Base-by-base conservation (phyloP, 2,113 vertebrate species). In the Machaerirhynchus nigripectus region DNA sequence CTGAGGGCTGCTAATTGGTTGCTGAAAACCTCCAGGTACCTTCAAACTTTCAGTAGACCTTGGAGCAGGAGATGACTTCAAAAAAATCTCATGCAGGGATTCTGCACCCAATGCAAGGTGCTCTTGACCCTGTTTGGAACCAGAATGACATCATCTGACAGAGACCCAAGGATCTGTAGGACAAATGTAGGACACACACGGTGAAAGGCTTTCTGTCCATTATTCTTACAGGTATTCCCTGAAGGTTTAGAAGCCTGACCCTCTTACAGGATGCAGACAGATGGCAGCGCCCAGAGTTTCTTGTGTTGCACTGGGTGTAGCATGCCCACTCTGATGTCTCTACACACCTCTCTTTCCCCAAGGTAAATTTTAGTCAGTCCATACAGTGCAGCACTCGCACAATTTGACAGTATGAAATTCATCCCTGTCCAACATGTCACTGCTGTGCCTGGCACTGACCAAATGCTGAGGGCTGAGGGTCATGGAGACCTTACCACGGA, bases 401-500 rank as follows among this genome's bases (percentile, higher is more conserved):
- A 56, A 21, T 44, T 15, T 63, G 27, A 27, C 44, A 40, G 15
- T 17, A 13, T 27, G 46, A 81, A 70, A 80, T 42, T 22, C 56
- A 40, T 9, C 18, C 17, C 37, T 35, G 19, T 19, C 21, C 65
- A 79, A 23, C 15, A 33, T 2, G 4, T 24, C 40, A 20, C 40
- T 59, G 6, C 50, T 20, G 14, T 9, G 8, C 18, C 68, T 47
- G 26, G 42, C 52, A 33, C 26, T 35, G 24, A 7, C 24, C 26
- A 59, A 7, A 15, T 28, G 8, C 33, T 28, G 35, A 13, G 6
- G 20, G 31, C 42, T 53, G 40, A 33, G 27, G 22, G 37, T 19
- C 53, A 16, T 16, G 27, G 15, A 46, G 13, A 21, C 6, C 1
- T 67, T 55, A 6, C 28, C 28, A 56, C 0, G 0, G 30, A 50